A percentile compares a stretch with the other conserved stretches of the same genome.
These are phyloP conservation scores for Oncorhynchus tshawytscha DNA, from an alignment of 2,113 vertebrate genomes.

Conservation along the genomic window DNA sequence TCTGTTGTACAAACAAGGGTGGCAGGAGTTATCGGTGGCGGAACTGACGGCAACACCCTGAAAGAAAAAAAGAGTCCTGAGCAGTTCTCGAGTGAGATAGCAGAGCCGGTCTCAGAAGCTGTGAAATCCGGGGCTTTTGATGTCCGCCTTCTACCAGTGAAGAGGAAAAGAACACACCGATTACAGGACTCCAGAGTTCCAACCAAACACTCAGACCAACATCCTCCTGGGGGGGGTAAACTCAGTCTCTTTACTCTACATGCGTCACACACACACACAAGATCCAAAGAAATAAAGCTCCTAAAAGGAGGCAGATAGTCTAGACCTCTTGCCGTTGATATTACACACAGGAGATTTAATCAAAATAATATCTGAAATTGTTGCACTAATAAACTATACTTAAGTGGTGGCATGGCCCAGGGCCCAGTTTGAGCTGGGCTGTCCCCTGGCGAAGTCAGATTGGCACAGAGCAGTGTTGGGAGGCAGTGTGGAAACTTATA, in stretches of 20 bases:
- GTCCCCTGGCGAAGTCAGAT: background rate
- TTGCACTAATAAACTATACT: slow-evolving; percentile 27
- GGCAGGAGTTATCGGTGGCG: slow-evolving; percentile 12
- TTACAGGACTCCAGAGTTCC: slow-evolving; percentile 23
- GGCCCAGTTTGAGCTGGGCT: slow-evolving; percentile 11
- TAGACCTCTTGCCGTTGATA: background rate
- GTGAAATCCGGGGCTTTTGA: slow-evolving; percentile 19
- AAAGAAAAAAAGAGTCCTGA: slow-evolving; percentile 18
- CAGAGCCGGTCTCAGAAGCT: background rate
- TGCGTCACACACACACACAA: background rate
- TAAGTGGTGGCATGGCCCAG: slow-evolving; percentile 20
- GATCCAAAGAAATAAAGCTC: background rate
- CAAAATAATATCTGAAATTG: slow-evolving; percentile 20
- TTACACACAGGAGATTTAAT: slow-evolving; percentile 2
- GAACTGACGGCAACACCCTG: slow-evolving; percentile 20
- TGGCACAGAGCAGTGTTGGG: background rate
- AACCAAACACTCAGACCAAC: slow-evolving; percentile 11
- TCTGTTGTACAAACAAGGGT: slow-evolving; percentile 32
- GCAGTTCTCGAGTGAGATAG: slow-evolving; percentile 26
- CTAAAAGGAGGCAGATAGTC: background rate
- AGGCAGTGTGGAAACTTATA: slow-evolving; percentile 23
- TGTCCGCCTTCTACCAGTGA: slow-evolving; percentile 8
- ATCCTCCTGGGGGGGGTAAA: slow-evolving; percentile 7
- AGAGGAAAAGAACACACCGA: slow-evolving; percentile 6
- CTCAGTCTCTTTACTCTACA: background rate